A percentile compares a stretch with the other conserved stretches of the same genome.
Evolutionary conservation across 2,888 invertebrate genomes (phyloP).

Genomic region (Nemapogon koenigi): DNA sequence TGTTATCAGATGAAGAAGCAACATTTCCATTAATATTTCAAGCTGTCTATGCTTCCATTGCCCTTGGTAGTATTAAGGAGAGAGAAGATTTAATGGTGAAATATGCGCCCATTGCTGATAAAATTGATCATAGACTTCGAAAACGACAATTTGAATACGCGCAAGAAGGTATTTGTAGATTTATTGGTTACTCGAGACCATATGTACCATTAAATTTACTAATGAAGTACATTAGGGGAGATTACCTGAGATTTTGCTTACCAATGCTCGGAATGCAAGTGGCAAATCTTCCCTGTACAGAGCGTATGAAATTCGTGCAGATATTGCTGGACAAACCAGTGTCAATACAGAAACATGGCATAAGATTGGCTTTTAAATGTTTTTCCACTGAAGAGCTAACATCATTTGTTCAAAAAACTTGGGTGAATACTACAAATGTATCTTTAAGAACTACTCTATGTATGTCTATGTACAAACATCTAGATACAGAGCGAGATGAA

Average conservation of each 20-base stretch:
- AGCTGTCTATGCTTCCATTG: constrained; percentile 28
- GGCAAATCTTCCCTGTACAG: constrained; percentile 24
- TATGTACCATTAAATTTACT: constrained; percentile 21
- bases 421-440: constrained; percentile 31
- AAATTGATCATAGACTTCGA: constrained; percentile 24
- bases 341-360: constrained; percentile 34
- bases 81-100: constrained; percentile 26
- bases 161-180: constrained; percentile 32
- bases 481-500: constrained; percentile 12
- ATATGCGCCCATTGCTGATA: constrained; percentile 21
- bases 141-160: constrained; percentile 18
- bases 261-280: constrained; percentile 29
- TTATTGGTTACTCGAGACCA: constrained; percentile 24
- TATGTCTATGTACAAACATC: background rate
- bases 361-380: constrained; percentile 32
- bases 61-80: constrained; percentile 22
- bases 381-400: constrained; percentile 26
- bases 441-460: constrained; percentile 28
- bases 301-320: constrained; percentile 25
- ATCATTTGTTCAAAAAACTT: constrained; percentile 20
- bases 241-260: constrained; percentile 29
- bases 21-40: no score
- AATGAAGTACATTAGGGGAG: constrained; percentile 28
- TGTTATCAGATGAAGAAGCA: background rate
- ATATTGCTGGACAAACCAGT: constrained; percentile 24